Evolutionary conservation across 1,140 invertebrate species (phyloP).

Genomic region (Coelopa frigida): DNA sequence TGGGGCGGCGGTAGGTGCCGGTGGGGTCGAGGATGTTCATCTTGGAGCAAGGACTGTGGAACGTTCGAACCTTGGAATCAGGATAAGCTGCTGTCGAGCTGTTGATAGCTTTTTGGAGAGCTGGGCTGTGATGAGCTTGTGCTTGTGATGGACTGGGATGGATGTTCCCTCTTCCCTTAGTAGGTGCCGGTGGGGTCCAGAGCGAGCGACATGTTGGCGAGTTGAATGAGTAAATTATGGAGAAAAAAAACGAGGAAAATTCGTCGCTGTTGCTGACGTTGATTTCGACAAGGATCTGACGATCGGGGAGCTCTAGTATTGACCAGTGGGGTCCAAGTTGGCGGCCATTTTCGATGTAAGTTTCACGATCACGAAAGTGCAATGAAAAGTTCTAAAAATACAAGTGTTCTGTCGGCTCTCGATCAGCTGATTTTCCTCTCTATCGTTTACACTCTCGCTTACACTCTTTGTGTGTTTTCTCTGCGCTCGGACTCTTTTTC

Average conservation of each 20-base stretch:
- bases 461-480: conserved; percentile 5
- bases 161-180: no score
- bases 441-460: not conserved
- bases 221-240: not conserved
- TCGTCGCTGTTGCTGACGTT: not conserved
- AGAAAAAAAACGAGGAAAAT: not conserved
- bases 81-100: no score
- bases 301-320: conserved; percentile 36
- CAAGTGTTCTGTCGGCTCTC: not conserved
- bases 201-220: conserved; percentile 31
- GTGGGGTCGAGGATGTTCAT: conserved; percentile 35
- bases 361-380: not conserved
- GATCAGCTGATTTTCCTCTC: conserved; percentile 3
- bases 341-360: conserved; percentile 21
- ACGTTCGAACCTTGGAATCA: no score
- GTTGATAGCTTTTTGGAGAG: no score
- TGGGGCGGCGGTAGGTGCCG: conserved; percentile 37
- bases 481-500: not conserved
- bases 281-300: no score
- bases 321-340: conserved; percentile 40
- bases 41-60: no score
- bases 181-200: conserved; percentile 43
- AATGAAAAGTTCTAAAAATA: conserved; percentile 2
- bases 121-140: no score
- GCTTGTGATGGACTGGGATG: no score